Conservation (phyloP, 2,888 invertebrate genomes). For the Ophion slaviceki region DNA sequence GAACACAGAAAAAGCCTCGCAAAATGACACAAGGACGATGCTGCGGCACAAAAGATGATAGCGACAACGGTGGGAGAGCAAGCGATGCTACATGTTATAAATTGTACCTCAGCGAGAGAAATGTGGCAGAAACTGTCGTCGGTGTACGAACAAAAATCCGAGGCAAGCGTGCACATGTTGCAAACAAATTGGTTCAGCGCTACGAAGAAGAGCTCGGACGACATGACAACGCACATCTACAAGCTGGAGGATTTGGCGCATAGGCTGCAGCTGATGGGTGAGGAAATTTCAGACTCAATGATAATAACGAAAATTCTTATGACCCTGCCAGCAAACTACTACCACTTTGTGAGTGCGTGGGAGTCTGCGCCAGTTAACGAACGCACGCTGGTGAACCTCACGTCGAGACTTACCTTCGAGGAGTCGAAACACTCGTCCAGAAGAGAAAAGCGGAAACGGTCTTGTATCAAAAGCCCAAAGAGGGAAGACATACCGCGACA, state of each 20-base stretch:
- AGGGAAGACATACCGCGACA: background rate
- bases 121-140: constrained; percentile 72
- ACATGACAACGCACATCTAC: constrained; percentile 67
- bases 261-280: constrained; percentile 55
- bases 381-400: no score
- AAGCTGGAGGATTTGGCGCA: constrained; percentile 67
- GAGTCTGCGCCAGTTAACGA: no score
- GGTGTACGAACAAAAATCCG: constrained; percentile 69
- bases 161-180: constrained; percentile 67
- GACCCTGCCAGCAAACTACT: constrained; percentile 59
- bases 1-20: background rate
- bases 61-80: constrained; percentile 67
- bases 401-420: no score
- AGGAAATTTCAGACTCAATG: constrained; percentile 66
- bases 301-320: constrained; percentile 67
- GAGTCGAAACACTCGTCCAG: constrained; percentile 17
- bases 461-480: no score
- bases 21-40: constrained; percentile 65
- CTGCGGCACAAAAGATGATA: constrained; percentile 70
- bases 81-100: constrained; percentile 69
- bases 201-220: constrained; percentile 58
- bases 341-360: no score
- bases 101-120: constrained; percentile 68
- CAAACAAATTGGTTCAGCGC: constrained; percentile 67
- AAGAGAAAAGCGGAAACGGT: constrained; percentile 6